Evolutionary conservation across 2,888 invertebrate genomes (phyloP).

Genomic region (Galerucella pusilla): DNA sequence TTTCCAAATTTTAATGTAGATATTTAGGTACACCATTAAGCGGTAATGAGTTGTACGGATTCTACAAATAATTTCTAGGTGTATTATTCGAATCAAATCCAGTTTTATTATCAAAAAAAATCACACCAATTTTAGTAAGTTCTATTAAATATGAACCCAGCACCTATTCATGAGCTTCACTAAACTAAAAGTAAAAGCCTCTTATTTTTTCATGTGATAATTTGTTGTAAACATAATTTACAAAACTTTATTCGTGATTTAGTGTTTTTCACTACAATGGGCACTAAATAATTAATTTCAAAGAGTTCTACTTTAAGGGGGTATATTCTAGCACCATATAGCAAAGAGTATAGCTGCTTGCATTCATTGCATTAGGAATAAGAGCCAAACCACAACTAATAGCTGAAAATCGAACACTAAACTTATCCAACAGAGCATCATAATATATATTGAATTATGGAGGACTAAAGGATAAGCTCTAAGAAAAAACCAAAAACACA

Average conservation of each 20-base stretch:
- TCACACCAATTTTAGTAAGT: neutral
- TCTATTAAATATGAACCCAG: neutral
- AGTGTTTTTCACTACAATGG: neutral
- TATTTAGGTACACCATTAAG: no score
- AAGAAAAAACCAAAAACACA: constrained; percentile 24
- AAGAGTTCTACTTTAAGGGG: constrained; percentile 23
- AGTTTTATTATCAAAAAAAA: neutral
- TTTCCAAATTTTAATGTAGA: no score
- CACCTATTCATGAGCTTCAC: neutral
- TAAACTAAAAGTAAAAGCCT: neutral
- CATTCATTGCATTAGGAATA: constrained; percentile 62
- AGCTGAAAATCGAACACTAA: constrained; percentile 35
- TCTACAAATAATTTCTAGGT: no score
- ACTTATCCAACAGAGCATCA: constrained; percentile 27
- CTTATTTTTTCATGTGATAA: neutral
- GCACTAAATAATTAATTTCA: neutral
- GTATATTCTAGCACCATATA: constrained; percentile 35
- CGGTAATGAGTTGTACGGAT: no score
- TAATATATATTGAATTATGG: constrained; percentile 8
- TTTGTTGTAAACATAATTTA: neutral
- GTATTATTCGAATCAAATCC: neutral
- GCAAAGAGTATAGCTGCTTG: constrained; percentile 54
- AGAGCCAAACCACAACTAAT: constrained; percentile 51
- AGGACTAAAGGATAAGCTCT: constrained; percentile 16
- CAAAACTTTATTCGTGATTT: neutral